A percentile compares a stretch with the other conserved stretches of the same genome.
phyloP scores from a whole-genome alignment of 2,888 invertebrate genomes.

The Fragum fragum region DNA sequence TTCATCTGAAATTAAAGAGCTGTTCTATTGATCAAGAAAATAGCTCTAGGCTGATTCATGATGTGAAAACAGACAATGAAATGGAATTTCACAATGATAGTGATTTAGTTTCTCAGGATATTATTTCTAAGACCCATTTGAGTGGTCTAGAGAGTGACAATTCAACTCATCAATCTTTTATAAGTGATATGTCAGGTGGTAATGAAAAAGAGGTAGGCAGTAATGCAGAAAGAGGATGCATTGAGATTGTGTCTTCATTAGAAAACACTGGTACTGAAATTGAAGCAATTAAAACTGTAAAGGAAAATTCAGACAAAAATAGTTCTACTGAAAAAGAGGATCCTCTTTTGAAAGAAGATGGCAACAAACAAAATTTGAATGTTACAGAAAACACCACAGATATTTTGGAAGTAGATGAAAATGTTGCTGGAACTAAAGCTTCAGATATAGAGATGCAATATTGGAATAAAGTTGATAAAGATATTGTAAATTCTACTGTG shows the following conservation, averaged over 20 bases:
- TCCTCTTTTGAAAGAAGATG: not conserved
- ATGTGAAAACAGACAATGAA: not conserved
- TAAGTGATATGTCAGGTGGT: not conserved
- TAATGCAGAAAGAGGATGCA: not conserved
- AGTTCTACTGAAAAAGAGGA: not conserved
- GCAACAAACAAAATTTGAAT: not conserved
- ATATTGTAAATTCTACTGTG: not conserved
- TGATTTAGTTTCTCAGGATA: not conserved
- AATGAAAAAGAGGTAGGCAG: not conserved
- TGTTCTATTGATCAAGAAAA: not conserved
- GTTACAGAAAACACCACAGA: not conserved
- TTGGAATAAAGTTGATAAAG: constrained; percentile 5
- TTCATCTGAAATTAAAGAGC: constrained; percentile 35
- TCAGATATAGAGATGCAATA: constrained; percentile 22
- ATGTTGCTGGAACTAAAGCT: not conserved
- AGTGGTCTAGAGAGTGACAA: not conserved
- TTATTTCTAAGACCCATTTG: not conserved
- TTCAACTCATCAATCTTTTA: not conserved
- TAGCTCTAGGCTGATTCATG: not conserved
- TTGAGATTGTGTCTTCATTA: too few relatives aligned
- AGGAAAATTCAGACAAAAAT: not conserved
- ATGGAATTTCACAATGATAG: not conserved
- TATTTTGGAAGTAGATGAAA: not conserved
- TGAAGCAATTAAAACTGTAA: not conserved
- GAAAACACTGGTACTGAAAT: not conserved